Conservation (phyloP, 2,797 vertebrate genomes). For the Distichodus sexfasciatus region DNA sequence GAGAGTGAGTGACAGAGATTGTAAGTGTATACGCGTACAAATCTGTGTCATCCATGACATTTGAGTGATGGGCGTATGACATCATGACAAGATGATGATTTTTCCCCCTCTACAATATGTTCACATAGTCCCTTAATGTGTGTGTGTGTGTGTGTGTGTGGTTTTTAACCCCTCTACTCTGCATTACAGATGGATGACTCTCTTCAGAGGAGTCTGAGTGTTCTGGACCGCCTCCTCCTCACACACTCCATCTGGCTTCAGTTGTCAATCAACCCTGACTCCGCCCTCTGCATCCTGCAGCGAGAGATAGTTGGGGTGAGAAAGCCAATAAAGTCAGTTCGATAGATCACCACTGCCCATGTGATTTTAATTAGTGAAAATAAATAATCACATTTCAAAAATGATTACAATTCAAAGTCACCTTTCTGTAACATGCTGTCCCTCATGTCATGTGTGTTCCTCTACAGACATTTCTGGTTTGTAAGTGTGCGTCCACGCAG, state of each 20-base stretch:
- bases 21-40: too few species aligned
- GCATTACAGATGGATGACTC: slow-evolving; percentile 69
- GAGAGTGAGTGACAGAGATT: not conserved
- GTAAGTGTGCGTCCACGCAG: slow-evolving; percentile 80
- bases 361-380: not conserved
- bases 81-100: not conserved
- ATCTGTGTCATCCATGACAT: not conserved
- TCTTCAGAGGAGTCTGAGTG: slow-evolving; percentile 72
- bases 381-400: not conserved
- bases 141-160: slow-evolving; percentile 4
- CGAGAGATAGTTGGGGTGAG: slow-evolving; percentile 86
- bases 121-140: not conserved
- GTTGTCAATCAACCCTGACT: slow-evolving; percentile 81
- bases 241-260: slow-evolving; percentile 89
- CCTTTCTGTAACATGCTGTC: not conserved
- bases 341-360: not conserved
- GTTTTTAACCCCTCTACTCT: slow-evolving; percentile 21
- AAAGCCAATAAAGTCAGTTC: not conserved
- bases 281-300: slow-evolving; percentile 82
- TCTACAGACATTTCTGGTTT: slow-evolving; percentile 83
- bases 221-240: slow-evolving; percentile 85
- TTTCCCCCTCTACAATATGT: not conserved
- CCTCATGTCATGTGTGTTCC: not conserved
- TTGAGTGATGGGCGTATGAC: not conserved
- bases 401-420: not conserved